phyloP scores from a whole-genome alignment of 2,113 vertebrate genomes.

The Ptychochromis oligacanthus region DNA sequence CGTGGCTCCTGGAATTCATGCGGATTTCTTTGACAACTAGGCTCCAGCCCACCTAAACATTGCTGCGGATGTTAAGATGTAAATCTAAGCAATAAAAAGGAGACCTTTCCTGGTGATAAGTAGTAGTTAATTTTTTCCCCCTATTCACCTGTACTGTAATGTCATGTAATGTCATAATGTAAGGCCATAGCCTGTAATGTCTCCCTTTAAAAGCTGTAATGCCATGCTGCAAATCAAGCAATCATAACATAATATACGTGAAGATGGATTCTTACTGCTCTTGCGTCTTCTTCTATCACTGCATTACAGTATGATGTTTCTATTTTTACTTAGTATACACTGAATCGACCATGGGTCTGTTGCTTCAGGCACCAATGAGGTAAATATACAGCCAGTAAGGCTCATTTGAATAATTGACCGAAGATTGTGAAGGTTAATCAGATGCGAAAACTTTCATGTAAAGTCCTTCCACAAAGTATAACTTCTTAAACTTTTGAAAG shows the following conservation, averaged over 20 bases:
- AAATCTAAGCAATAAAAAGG: no score
- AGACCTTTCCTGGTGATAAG: neutral
- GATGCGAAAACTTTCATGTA: slow-evolving; percentile 2
- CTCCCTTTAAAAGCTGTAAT: neutral
- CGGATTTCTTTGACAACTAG: no score
- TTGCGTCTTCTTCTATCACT: neutral
- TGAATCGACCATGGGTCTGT: neutral
- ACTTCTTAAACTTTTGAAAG: slow-evolving; percentile 2
- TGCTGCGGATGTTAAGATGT: no score
- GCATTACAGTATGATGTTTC: neutral
- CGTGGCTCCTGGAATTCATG: no score
- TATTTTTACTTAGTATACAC: neutral
- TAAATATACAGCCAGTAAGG: slow-evolving; percentile 10
- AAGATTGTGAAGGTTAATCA: slow-evolving; percentile 16
- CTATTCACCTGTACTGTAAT: neutral
- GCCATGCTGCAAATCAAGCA: neutral
- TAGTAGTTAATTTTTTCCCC: neutral
- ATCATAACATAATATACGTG: neutral
- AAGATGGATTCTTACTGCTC: neutral
- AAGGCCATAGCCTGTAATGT: neutral
- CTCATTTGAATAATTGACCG: slow-evolving; percentile 9
- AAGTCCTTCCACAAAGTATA: neutral
- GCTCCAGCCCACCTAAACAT: no score
- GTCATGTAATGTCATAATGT: neutral
- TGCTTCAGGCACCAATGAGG: slow-evolving; percentile 2